Base-by-base conservation (phyloP, 2,113 vertebrate species). In the Pogonocichla stellata region DNA sequence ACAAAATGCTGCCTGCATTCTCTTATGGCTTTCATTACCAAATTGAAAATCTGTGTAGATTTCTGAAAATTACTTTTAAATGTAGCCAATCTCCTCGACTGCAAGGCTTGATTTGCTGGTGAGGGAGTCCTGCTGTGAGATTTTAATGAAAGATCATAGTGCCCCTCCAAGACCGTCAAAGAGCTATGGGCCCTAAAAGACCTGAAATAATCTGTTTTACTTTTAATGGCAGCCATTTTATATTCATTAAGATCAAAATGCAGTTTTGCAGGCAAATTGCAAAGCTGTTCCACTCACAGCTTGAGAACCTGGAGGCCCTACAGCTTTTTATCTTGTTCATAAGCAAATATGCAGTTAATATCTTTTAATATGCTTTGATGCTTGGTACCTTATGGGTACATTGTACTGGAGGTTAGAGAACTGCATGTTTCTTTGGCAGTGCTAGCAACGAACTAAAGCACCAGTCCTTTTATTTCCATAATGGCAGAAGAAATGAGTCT, bases 191-290 rank as follows among this genome's bases (percentile, higher is more conserved):
- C 99, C 98, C 99, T 99, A 98, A 98, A 99, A 99, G 98, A 99
- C 98, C 98, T 98, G 98, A 98, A 99, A 98, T 99, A 99, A 99
- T 99, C 99, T 98, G 98, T 99, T 99, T 98, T 99, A 98, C 98
- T 99, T 99, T 99, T 99, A 99, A 99, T 99, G 99, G 99, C 98
- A 98, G 98, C 98, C 99, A 99, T 99, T 99, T 99, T 99, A 99
- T 99, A 99, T 99, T 99, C 99, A 99, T 99, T 99, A 99, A 99
- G 98, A 99, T 99, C 98, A 99, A 99, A 99, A 99, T 99, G 99
- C 98, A 98, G 98, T 98, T 98, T 99, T 98, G 98, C 98, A 98
- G 98, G 99, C 98, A 99, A 99, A 99, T 99, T 99, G 99, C 98
- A 98, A 99, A 99, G 99, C 99, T 99, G 99, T 99, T 99, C 98